Base-by-base conservation (phyloP, 2,113 vertebrate genomes). In the Penelope pileata region DNA sequence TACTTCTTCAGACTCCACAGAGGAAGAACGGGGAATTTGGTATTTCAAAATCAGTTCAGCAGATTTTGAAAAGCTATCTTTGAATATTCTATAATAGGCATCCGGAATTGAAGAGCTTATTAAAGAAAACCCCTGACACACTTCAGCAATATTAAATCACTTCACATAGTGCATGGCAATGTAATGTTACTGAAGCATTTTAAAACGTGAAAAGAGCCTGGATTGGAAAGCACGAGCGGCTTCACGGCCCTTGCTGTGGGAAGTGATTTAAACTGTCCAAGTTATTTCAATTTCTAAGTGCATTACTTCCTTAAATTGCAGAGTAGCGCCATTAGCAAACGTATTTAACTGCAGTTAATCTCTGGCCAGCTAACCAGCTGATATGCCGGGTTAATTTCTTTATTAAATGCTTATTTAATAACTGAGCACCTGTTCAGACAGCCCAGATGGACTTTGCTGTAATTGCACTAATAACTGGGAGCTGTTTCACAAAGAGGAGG, bases 71-170 rank as follows among this genome's bases (percentile, higher is more conserved):
- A 91, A 95, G 83, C 96, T 96, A 75, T 93, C 97, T 97, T 97
- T 96, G 94, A 96, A 95, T 97, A 95, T 97, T 97, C 96, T 69
- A 54, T 97, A 97, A 94, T 96, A 96, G 95, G 95, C 85, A 86
- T 94, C 96, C 96, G 96, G 96, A 96, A 96, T 97, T 98, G 97
- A 97, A 97, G 97, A 97, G 96, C 97, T 98, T 97, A 97, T 98
- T 98, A 98, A 95, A 95, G 91, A 97, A 97, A 97, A 96, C 96
- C 96, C 95, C 94, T 97, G 97, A 97, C 97, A 98, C 93, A 97
- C 97, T 98, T 97, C 96, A 98, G 96, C 96, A 97, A 97, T 98
- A 97, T 97, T 97, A 98, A 98, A 97, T 98, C 97, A 97, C 96
- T 95, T 96, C 94, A 96, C 97, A 97, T 56, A 50, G 96, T 97